Evolutionary conservation across 2,113 vertebrate species (phyloP), one percentile per base, ranked within the genome.

Genomic region (Enhydra lutris): DNA sequence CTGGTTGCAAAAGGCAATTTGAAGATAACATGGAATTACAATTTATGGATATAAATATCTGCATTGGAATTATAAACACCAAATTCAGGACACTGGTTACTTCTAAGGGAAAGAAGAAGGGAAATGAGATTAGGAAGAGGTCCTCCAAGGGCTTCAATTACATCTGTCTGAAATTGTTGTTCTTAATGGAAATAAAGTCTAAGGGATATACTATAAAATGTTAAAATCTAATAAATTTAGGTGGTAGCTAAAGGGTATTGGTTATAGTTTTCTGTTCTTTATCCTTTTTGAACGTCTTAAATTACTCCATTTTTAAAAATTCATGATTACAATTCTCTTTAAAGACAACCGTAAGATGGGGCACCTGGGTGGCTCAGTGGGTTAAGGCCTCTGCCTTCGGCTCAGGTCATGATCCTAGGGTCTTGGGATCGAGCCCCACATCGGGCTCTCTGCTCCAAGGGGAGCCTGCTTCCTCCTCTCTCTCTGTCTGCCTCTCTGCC

Each of bases 271-370:
- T 87, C 45, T 65, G 21, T 87, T 57, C 42, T 84, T 82, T 82
- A 42, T 7, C 76, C 21, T 81, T 81, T 36, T 79, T 97, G 67
- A 18, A 65, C 11, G 14, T 82, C 85, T 97, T 24, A 59, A 59
- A 92, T 69, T 84, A 42, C 26, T 88, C 3, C 52, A 93, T 23
- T 96, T 86, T 50, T 17, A 36, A 85, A 96, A 90, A 78, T 91
- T 47, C 71, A 63, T 55, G 15, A 94, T 81, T 82, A 61, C 1
- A 52, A 45, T 59, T 63, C 15, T 57, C 55, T 57, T 55, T 55
- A 55, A 55, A 55, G 52, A 18, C 5, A 55, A 55, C 52, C 18
- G 6, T 55, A 55, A 55, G 17, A 55, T 55, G 17, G 52, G 52
- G 52, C 52, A 55, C 52, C 52, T 55, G 52, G 52, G 52, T 55